These are phyloP conservation scores for Apomyelois bistriatella DNA, from an alignment of 2,888 invertebrate species.

Conservation along the genomic window DNA sequence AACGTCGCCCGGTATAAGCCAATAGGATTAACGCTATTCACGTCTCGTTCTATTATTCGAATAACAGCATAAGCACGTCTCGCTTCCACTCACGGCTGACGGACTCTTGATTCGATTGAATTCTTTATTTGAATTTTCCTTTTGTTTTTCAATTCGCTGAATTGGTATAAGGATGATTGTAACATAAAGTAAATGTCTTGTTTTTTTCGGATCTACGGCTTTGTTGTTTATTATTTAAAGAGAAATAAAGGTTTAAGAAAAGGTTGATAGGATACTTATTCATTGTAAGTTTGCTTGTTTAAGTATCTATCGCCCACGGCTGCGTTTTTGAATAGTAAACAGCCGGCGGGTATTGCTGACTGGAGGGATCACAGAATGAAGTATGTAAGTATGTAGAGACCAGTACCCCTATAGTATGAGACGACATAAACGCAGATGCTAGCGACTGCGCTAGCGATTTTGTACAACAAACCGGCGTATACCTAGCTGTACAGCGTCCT, in stretches of 20 bases:
- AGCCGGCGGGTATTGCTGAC: no score
- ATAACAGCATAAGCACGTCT: conserved; percentile 35
- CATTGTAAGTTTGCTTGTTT: no score
- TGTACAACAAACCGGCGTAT: no score
- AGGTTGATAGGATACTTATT: no score
- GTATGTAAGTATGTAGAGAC: no score
- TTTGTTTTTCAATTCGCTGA: conserved; percentile 66
- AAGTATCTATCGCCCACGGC: no score
- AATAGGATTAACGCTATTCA: conserved; percentile 74
- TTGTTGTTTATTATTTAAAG: not conserved
- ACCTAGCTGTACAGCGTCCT: no score
- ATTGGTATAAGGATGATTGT: conserved; percentile 36
- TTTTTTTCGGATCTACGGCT: conserved; percentile 6
- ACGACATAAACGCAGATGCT: no score
- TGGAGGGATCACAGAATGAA: no score
- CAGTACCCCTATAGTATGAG: no score
- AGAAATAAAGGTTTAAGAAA: not conserved
- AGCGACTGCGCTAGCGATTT: no score
- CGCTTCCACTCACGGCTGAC: conserved; percentile 54
- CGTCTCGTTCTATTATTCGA: conserved; percentile 40
- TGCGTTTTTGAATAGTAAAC: no score
- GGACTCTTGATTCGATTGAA: conserved; percentile 77
- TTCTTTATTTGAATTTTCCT: conserved; percentile 70
- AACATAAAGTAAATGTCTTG: conserved; percentile 26
- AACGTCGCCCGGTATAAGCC: conserved; percentile 78